Conservation (phyloP, 2,113 vertebrate species). For the Gracilinanus agilis region DNA sequence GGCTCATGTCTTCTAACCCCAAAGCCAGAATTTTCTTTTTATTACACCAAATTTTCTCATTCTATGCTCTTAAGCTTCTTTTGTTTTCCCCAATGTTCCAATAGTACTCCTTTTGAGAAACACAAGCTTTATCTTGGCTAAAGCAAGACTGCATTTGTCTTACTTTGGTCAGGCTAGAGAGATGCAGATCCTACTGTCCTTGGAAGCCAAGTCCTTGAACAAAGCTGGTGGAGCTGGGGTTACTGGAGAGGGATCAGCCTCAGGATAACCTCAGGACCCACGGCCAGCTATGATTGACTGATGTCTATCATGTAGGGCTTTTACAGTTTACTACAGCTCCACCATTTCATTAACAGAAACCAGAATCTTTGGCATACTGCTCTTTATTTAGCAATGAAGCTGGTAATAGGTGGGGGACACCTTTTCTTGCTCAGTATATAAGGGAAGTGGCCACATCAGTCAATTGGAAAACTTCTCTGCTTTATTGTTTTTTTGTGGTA, state of each 20-base stretch:
- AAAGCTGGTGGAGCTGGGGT: neutral
- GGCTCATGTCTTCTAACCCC: neutral
- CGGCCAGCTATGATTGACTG: neutral
- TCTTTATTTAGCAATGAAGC: neutral
- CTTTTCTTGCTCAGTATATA: neutral
- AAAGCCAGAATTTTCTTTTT: neutral
- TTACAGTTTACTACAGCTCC: neutral
- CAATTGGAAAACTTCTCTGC: neutral
- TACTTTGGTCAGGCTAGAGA: neutral
- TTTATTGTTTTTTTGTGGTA: neutral
- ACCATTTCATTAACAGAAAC: neutral
- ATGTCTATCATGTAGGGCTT: neutral
- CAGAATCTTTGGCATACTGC: neutral
- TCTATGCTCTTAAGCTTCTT: neutral
- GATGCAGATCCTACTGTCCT: neutral
- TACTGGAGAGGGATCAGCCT: neutral
- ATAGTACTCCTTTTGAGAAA: neutral
- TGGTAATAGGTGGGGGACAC: neutral
- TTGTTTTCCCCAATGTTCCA: neutral
- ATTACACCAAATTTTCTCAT: neutral
- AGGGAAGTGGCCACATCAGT: neutral
- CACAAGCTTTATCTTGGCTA: neutral
- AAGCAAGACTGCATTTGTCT: neutral
- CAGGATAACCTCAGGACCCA: neutral
- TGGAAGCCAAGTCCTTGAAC: neutral